A percentile compares a stretch with the other conserved stretches of the same genome.
These are phyloP conservation scores for Chrysotoxum bicinctum DNA, from an alignment of 2,888 invertebrate genomes.

Conservation along the genomic window DNA sequence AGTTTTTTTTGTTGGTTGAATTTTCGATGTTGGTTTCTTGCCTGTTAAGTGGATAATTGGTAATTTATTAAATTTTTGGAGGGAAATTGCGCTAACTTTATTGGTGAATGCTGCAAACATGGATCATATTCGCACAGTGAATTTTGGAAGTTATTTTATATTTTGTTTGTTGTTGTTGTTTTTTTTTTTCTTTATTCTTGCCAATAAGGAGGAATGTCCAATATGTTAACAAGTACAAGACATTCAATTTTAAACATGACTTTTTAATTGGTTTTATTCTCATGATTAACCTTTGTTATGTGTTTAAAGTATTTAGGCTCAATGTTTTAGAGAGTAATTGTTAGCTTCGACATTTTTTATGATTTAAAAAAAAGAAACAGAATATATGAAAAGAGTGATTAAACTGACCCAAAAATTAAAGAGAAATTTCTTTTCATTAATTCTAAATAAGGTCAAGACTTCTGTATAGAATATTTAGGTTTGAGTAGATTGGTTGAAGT, in stretches of 20 bases:
- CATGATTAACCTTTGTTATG: slow-evolving; percentile 15
- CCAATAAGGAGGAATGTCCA: slow-evolving; percentile 56
- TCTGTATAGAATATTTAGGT: not conserved
- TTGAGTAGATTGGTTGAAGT: too few species aligned
- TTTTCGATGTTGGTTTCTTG: slow-evolving; percentile 4
- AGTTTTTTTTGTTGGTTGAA: not conserved
- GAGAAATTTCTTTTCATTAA: not conserved
- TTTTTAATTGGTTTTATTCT: slow-evolving; percentile 54
- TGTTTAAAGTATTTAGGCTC: not conserved
- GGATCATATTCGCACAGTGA: not conserved
- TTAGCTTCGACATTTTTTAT: not conserved
- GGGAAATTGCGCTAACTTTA: slow-evolving; percentile 56
- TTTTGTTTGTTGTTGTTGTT: not conserved
- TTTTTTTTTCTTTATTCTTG: not conserved
- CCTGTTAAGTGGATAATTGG: slow-evolving; percentile 67
- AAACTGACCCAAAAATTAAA: not conserved
- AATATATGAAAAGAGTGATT: not conserved
- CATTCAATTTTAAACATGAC: slow-evolving; percentile 53
- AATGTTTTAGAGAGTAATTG: not conserved
- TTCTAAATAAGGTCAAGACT: not conserved
- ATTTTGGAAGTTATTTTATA: not conserved
- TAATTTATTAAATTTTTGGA: slow-evolving; percentile 61
- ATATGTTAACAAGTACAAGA: slow-evolving; percentile 57
- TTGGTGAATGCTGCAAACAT: slow-evolving; percentile 43
- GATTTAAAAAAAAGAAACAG: not conserved